A percentile compares a stretch with the other conserved stretches of the same genome.
Conservation (phyloP, 2,888 invertebrate species). For the Leptopilina myrica region DNA sequence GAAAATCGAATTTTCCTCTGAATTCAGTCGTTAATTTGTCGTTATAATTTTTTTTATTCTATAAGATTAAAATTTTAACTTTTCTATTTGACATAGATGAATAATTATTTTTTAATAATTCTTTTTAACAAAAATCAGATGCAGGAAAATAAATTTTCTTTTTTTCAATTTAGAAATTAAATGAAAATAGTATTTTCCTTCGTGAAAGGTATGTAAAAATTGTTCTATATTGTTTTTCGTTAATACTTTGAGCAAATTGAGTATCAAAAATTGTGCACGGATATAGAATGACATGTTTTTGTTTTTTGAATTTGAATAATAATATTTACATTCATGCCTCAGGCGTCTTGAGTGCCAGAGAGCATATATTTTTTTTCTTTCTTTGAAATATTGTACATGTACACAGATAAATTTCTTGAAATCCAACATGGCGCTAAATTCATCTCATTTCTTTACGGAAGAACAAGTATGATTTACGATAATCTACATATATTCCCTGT, state of each 20-base stretch:
- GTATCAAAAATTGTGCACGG: slow-evolving; percentile 37
- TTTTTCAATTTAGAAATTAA: neutral
- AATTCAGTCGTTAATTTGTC: slow-evolving; percentile 20
- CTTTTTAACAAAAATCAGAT: too few species aligned
- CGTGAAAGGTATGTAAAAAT: neutral
- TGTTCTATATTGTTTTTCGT: slow-evolving; percentile 11
- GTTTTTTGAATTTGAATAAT: slow-evolving; percentile 6
- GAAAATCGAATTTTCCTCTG: neutral
- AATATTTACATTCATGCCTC: slow-evolving; percentile 22
- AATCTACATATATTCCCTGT: neutral
- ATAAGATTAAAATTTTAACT: neutral
- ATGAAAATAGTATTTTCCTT: neutral
- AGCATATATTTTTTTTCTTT: neutral
- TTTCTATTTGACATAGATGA: neutral
- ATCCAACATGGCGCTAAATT: slow-evolving; percentile 16
- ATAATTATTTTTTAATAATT: too few species aligned
- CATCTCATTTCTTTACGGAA: slow-evolving; percentile 6
- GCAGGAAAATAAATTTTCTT: neutral
- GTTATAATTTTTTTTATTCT: neutral
- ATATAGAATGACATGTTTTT: neutral
- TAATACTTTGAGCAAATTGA: slow-evolving; percentile 37
- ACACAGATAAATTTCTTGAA: slow-evolving; percentile 17
- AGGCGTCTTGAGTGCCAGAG: slow-evolving; percentile 10
- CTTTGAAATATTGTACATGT: neutral
- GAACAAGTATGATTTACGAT: slow-evolving; percentile 16